Evolutionary conservation across 2,797 vertebrate species (phyloP).

Genomic region (Anas bernieri): DNA sequence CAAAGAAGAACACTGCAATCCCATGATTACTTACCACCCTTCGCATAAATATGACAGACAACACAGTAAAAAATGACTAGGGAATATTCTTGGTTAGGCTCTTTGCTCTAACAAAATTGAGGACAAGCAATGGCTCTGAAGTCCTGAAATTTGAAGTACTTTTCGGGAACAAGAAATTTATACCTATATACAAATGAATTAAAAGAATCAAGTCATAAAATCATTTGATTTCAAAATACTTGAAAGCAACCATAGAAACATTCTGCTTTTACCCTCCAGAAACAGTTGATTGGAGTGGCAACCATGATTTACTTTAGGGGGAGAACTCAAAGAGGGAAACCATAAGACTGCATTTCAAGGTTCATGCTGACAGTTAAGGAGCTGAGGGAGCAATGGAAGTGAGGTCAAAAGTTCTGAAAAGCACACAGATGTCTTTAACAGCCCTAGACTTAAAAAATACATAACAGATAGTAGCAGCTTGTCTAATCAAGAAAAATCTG

Average conservation of each 20-base stretch:
- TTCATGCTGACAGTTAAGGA: constrained; percentile 48
- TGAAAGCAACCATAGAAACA: background rate
- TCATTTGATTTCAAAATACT: background rate
- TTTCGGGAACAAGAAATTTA: background rate
- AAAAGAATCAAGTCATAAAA: background rate
- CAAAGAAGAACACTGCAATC: background rate
- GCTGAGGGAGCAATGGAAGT: constrained; percentile 58
- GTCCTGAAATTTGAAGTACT: background rate
- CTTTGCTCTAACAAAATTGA: background rate
- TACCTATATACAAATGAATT: background rate
- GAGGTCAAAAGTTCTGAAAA: constrained; percentile 72
- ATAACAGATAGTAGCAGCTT: constrained; percentile 18
- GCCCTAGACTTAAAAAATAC: constrained; percentile 22
- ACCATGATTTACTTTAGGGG: constrained; percentile 35
- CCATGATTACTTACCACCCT: background rate
- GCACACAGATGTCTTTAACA: constrained; percentile 66
- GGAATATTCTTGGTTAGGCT: background rate
- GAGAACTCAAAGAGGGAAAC: background rate
- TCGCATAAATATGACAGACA: background rate
- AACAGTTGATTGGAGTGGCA: constrained; percentile 3
- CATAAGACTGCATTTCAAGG: constrained; percentile 3
- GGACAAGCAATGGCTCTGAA: background rate
- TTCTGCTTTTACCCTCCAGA: background rate
- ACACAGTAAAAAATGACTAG: background rate
- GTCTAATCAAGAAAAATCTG: constrained; percentile 41